phyloP scores from a whole-genome alignment of 23 tunicate species.

The Halocynthia aurantium region DNA sequence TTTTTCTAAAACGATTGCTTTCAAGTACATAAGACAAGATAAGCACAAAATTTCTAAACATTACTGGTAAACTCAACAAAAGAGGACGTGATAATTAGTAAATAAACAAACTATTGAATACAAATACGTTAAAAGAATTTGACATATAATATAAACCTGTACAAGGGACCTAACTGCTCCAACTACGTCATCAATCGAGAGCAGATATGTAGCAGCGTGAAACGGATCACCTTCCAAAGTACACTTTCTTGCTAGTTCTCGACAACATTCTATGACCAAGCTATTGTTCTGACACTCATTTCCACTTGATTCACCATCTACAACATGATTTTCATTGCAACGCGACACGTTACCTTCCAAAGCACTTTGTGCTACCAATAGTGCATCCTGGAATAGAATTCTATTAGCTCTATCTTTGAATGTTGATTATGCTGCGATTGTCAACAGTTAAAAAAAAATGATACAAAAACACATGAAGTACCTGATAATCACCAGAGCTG shows the following conservation, averaged over 20 bases:
- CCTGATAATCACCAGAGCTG: too few relatives aligned
- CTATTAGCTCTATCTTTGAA: too few relatives aligned
- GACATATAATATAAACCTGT: slow-evolving; percentile 9
- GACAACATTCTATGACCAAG: slow-evolving; percentile 30
- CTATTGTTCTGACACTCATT: not conserved
- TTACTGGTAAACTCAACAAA: too few relatives aligned
- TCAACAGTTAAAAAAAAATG: not conserved
- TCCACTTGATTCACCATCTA: not conserved
- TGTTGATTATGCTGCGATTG: too few relatives aligned
- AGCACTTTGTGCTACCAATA: slow-evolving; percentile 65
- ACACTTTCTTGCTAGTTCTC: slow-evolving; percentile 14
- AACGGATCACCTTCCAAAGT: slow-evolving; percentile 48
- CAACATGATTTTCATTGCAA: not conserved
- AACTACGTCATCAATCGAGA: slow-evolving; percentile 43
- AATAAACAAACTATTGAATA: not conserved
- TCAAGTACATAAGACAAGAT: too few relatives aligned
- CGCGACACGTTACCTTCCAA: slow-evolving; percentile 32
- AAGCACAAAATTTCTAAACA: too few relatives aligned
- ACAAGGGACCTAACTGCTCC: slow-evolving; percentile 49
- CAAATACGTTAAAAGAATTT: not conserved
- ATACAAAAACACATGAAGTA: not conserved
- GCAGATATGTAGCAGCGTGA: slow-evolving; percentile 47
- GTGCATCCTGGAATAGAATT: slow-evolving; percentile 39
- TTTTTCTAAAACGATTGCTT: too few relatives aligned
- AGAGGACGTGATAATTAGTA: not conserved